Conservation (phyloP, 2,797 vertebrate genomes). For the Pseudocheirus occidentalis region DNA sequence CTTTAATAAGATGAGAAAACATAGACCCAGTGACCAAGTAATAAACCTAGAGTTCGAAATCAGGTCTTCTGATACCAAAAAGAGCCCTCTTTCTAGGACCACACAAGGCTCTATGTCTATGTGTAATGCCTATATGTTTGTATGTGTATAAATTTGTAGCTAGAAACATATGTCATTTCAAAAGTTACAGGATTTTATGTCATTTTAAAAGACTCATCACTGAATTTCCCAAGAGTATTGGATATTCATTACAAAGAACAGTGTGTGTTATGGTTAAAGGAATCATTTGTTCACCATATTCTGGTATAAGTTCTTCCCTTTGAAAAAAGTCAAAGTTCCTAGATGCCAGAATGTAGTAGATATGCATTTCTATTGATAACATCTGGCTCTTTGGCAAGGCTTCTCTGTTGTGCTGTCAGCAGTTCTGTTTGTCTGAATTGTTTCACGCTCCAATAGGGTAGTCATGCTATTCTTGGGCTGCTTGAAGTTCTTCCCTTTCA, state of each 20-base stretch:
- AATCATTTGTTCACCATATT: constrained; percentile 58
- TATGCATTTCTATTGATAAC: constrained; percentile 64
- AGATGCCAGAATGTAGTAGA: constrained; percentile 48
- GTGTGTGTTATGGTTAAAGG: background rate
- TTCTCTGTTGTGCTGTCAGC: constrained; percentile 62
- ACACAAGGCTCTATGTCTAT: background rate
- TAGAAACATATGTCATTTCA: constrained; percentile 64
- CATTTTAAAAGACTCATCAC: constrained; percentile 59
- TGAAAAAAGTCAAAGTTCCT: constrained; percentile 41
- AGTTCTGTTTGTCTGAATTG: constrained; percentile 53
- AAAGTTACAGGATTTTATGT: constrained; percentile 61
- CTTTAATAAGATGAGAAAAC: background rate
- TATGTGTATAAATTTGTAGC: constrained; percentile 39
- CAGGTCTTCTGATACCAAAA: background rate
- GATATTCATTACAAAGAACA: constrained; percentile 55
- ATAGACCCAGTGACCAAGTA: background rate
- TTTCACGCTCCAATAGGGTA: constrained; percentile 48
- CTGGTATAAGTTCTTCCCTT: constrained; percentile 50
- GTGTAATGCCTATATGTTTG: background rate
- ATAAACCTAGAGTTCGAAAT: background rate
- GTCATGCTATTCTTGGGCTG: constrained; percentile 52
- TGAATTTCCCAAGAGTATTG: constrained; percentile 57
- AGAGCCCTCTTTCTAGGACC: background rate
- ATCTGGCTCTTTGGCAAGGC: constrained; percentile 77
- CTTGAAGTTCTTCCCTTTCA: constrained; percentile 18